Conservation (phyloP, 2,888 invertebrate species). For the Phyllotreta striolata region DNA sequence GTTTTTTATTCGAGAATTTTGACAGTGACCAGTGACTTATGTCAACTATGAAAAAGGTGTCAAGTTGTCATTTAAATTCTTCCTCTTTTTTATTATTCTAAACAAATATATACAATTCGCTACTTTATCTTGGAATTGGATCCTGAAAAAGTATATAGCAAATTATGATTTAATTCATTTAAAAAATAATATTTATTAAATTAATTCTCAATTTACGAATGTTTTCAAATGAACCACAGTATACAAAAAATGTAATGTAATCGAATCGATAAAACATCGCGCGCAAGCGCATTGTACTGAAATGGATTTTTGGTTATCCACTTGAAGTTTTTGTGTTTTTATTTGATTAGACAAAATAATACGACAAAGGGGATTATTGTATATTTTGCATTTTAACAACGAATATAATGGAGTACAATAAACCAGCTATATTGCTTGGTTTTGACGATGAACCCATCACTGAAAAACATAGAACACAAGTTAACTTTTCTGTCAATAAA, state of each 20-base stretch:
- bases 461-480: conserved; percentile 71
- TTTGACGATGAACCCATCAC: conserved; percentile 80
- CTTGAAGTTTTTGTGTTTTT: conserved; percentile 25
- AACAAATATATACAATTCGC: no score
- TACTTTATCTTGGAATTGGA: neutral
- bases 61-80: neutral
- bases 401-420: conserved; percentile 61
- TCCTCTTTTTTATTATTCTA: neutral
- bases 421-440: conserved; percentile 74
- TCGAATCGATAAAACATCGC: no score
- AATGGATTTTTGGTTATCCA: conserved; percentile 28
- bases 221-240: no score
- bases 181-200: no score
- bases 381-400: no score
- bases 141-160: neutral
- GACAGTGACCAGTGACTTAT: no score
- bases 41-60: neutral
- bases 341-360: conserved; percentile 24
- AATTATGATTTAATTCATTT: no score
- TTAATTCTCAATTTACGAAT: no score
- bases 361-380: no score
- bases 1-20: conserved; percentile 17
- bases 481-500: conserved; percentile 81
- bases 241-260: no score
- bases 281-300: neutral